Base-by-base conservation (phyloP, 2,888 invertebrate species). In the Trilocha varians region DNA sequence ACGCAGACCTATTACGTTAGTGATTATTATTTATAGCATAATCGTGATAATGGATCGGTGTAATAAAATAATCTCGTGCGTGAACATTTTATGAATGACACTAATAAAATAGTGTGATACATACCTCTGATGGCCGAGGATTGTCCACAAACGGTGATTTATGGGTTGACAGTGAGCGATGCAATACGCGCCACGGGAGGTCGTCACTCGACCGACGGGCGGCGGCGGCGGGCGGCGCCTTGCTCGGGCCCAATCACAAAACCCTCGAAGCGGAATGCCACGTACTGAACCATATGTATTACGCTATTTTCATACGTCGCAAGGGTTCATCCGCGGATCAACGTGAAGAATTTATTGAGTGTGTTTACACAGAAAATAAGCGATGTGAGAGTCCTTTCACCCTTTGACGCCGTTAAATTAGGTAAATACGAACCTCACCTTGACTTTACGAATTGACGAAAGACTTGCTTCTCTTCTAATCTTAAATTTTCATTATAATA, bases 311-410 rank as follows among this genome's bases (percentile, higher is more conserved):
- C 74, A 76, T 75, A 73, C 64, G 74, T 73, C 74, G 57, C 68
- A 60, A 63, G 61, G 62, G 66, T 70, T 73, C 70, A 74, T 70
- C 73, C 70, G 49, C 49, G 72, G 77, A 75, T 79, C 77, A 77
- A 60, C 63, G 59, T 70, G 74, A 75, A 70, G 69, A 72, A 78
- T 78, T 77, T 79, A 79, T 77, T 69, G 71, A 68, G 67, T 67
- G 61, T 72, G 70, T 72, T 72, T 73, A 73, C 62, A 51, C 54
- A 57, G 60, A 55, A 59, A 62, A 59, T 58, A 63, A 53, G 51
- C 50, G 48, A 49, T 50, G 56, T 57, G 25, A 25, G 25, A 3
- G 25, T 25, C 2, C 5, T 25, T 25, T 25, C 25, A 25, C 3
- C 1, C 25, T 25, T 50, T 55, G 49, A 51, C 49, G 53, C 53